Percentiles rank a stretch among this genome's conserved stretches.
Conservation (phyloP, 2,797 vertebrate genomes). For the Falco concolor region DNA sequence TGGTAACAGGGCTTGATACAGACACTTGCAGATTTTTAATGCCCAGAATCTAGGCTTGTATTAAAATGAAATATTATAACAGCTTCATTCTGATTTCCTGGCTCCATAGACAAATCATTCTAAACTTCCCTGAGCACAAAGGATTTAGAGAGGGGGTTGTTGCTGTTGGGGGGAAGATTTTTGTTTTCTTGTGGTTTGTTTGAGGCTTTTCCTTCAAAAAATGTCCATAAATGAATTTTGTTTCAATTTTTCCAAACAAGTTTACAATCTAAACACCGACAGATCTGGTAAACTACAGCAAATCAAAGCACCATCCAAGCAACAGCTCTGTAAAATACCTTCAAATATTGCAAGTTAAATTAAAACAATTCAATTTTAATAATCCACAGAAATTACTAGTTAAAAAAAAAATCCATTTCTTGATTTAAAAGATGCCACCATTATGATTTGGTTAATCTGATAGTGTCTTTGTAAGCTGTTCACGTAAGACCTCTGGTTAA, state of each 20-base stretch:
- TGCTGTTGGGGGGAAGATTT: not conserved
- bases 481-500: constrained; percentile 31
- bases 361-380: not conserved
- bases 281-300: not conserved
- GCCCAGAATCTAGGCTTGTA: not conserved
- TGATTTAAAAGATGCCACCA: not conserved
- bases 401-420: not conserved
- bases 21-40: not conserved
- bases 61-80: not conserved
- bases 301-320: not conserved
- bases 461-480: not conserved
- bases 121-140: not conserved
- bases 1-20: not conserved
- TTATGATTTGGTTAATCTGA: not conserved
- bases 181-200: not conserved
- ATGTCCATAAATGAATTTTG: not conserved
- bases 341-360: not conserved
- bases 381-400: not conserved
- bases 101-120: not conserved
- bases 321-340: not conserved
- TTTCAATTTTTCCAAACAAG: not conserved
- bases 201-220: not conserved
- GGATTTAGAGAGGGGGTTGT: accelerated
- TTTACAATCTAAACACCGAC: not conserved
- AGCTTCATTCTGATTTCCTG: not conserved